These are phyloP conservation scores for Hipposideros larvatus DNA, from an alignment of 2,797 vertebrate species.

Conservation along the genomic window DNA sequence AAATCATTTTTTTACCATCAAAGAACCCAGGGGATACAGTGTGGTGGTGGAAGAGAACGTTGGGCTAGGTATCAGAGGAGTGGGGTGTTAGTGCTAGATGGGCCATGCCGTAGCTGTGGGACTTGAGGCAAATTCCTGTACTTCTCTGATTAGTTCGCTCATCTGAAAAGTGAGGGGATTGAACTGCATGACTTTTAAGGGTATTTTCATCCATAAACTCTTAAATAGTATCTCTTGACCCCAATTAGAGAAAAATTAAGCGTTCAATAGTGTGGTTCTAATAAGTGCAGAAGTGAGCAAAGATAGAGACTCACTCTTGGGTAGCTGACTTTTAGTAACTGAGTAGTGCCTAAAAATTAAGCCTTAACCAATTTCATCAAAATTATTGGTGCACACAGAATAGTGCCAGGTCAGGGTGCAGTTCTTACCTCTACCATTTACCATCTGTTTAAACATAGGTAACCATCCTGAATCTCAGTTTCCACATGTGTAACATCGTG, in stretches of 20 bases:
- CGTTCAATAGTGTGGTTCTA: neutral
- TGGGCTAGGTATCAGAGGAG: neutral
- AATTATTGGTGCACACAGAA: neutral
- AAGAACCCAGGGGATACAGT: neutral
- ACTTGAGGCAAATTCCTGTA: neutral
- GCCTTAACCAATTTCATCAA: neutral
- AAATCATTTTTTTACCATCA: neutral
- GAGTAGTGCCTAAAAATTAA: slow-evolving; percentile 43
- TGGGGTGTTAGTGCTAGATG: neutral
- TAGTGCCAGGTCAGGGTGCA: neutral
- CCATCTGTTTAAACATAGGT: neutral
- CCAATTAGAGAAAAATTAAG: slow-evolving; percentile 15
- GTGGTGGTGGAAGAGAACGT: neutral
- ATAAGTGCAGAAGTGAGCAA: slow-evolving; percentile 30
- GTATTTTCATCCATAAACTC: neutral
- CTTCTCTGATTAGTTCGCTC: neutral
- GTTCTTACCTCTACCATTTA: neutral
- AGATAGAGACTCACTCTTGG: neutral
- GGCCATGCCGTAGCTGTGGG: neutral
- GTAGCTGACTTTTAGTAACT: slow-evolving; percentile 40
- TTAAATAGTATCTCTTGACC: slow-evolving; percentile 21
- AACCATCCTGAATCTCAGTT: slow-evolving; percentile 42
- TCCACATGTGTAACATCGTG: neutral
- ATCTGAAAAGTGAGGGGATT: neutral
- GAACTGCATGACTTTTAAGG: neutral